Conservation (phyloP, 1,140 invertebrate genomes). For the Popillia japonica region DNA sequence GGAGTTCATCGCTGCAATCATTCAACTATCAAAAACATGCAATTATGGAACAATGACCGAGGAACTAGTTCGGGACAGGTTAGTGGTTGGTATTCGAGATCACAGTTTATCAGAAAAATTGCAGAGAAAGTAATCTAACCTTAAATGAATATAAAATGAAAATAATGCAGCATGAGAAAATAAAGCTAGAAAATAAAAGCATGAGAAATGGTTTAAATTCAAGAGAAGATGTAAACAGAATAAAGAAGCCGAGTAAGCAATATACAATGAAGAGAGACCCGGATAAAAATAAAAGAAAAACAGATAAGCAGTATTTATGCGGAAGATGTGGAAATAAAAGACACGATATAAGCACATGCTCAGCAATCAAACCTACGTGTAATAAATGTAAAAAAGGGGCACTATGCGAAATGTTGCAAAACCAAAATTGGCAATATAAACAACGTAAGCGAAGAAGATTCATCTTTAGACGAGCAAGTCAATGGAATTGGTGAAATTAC, state of each 20-base stretch:
- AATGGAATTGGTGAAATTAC: too few relatives aligned
- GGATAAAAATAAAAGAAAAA: neutral
- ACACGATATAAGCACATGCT: too few relatives aligned
- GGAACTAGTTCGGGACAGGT: conserved; percentile 54
- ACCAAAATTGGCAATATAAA: neutral
- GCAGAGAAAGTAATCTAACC: conserved; percentile 52
- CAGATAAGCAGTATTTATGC: too few relatives aligned
- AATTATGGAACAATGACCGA: conserved; percentile 52
- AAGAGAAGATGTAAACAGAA: neutral
- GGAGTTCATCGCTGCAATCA: neutral
- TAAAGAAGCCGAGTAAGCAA: conserved; percentile 7
- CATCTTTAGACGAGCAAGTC: neutral
- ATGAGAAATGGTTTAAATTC: conserved; percentile 16
- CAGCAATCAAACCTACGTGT: too few relatives aligned
- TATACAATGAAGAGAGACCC: neutral
- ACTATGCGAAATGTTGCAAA: neutral
- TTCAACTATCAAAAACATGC: conserved; percentile 43
- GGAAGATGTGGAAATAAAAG: too few relatives aligned
- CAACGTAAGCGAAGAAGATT: neutral
- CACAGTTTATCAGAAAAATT: conserved; percentile 53
- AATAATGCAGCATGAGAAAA: neutral
- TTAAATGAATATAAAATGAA: conserved; percentile 42
- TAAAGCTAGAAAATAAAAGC: conserved; percentile 18
- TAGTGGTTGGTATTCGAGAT: conserved; percentile 56
- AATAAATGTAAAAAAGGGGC: neutral